A percentile compares a stretch with the other conserved stretches of the same genome.
These are phyloP conservation scores for Baronia brevicornis DNA, from an alignment of 2,888 invertebrate genomes.

Conservation along the genomic window DNA sequence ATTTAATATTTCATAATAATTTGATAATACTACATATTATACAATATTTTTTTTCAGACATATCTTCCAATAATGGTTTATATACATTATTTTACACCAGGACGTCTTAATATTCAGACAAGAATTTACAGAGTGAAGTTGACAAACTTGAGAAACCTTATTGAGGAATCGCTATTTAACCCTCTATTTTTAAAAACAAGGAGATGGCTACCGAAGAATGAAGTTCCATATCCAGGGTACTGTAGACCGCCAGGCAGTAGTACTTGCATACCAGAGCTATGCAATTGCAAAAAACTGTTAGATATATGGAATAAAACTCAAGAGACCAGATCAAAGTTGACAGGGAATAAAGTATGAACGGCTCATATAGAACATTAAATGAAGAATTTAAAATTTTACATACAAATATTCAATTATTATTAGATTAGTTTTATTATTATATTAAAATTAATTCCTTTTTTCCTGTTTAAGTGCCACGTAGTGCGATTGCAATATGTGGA, in stretches of 20 bases:
- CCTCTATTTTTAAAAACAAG: conserved; percentile 25
- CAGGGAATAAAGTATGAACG: conserved; percentile 2
- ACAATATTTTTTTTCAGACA: conserved; percentile 31
- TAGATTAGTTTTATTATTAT: not conserved
- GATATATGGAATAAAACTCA: conserved; percentile 36
- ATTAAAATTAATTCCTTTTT: not conserved
- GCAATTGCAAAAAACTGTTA: conserved; percentile 44
- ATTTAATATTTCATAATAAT: not conserved
- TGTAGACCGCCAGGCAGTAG: conserved; percentile 49
- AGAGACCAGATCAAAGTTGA: conserved; percentile 8
- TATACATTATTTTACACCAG: conserved; percentile 43
- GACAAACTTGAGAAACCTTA: conserved; percentile 22
- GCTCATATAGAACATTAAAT: conserved; percentile 3
- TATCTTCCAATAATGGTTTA: conserved; percentile 37
- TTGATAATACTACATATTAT: not conserved
- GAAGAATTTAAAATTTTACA: conserved; percentile 6
- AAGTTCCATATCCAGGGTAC: conserved; percentile 59
- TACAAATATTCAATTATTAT: not conserved
- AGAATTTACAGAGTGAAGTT: conserved; percentile 24
- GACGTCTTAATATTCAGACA: conserved; percentile 36
- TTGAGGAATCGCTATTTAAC: conserved; percentile 18
- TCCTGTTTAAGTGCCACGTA: not conserved
- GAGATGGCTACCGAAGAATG: conserved; percentile 43
- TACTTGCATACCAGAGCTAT: conserved; percentile 40
- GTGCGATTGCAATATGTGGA: too few relatives aligned